Evolutionary conservation across 2,888 invertebrate genomes (phyloP).

Genomic region (Xestia xanthographa): DNA sequence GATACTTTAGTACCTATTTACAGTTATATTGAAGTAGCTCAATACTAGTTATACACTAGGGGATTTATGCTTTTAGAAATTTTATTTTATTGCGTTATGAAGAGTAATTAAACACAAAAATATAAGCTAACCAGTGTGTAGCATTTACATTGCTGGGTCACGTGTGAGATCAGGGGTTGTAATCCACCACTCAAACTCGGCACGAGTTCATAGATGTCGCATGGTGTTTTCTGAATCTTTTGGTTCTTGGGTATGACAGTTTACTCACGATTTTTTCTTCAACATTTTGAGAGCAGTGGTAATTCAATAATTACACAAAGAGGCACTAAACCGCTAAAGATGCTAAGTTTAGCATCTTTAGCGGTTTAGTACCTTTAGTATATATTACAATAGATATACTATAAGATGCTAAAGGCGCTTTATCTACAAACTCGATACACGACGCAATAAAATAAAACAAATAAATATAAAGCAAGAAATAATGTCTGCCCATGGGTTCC

Average conservation of each 20-base stretch:
- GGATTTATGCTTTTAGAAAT: constrained; percentile 12
- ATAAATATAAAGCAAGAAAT: constrained; percentile 31
- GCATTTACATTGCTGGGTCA: background rate
- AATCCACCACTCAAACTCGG: background rate
- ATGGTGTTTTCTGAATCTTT: background rate
- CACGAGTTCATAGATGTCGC: background rate
- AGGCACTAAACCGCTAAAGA: too few species aligned
- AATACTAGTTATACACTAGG: constrained; percentile 9
- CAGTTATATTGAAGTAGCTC: background rate
- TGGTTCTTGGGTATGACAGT: background rate
- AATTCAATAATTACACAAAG: constrained; percentile 21
- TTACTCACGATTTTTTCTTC: background rate
- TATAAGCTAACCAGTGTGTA: background rate
- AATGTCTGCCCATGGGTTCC: constrained; percentile 46
- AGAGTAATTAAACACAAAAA: background rate
- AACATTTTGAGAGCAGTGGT: background rate
- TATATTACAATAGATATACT: too few species aligned
- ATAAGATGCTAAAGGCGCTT: too few species aligned
- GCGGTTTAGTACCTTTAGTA: too few species aligned
- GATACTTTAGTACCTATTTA: background rate
- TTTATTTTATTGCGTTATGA: constrained; percentile 13
- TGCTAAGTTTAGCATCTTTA: too few species aligned
- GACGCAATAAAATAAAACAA: constrained; percentile 10
- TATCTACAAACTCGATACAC: background rate
- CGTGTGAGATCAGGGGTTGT: background rate